Conservation (phyloP, 2,888 invertebrate genomes). For the Lasioglossum calceatum region DNA sequence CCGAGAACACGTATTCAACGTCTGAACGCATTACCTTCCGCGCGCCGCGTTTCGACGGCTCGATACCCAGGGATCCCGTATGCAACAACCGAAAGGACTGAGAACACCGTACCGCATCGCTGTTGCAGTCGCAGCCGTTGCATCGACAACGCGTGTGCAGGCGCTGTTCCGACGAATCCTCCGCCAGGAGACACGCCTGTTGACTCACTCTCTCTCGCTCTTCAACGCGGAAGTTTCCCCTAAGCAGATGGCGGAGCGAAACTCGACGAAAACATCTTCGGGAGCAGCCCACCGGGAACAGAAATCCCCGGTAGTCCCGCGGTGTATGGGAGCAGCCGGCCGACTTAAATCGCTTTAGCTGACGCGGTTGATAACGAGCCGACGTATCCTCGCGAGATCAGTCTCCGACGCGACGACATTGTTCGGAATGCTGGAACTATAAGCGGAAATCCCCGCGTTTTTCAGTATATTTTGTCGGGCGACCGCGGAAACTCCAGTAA, state of each 20-base stretch:
- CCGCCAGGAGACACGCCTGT: conserved; percentile 3
- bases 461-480: too few relatives aligned
- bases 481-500: too few relatives aligned
- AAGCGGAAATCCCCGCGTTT: not conserved
- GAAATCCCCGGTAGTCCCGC: conserved; percentile 9
- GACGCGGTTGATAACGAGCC: conserved; percentile 29
- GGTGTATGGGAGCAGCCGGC: conserved; percentile 15
- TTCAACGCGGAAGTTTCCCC: not conserved
- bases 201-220: not conserved
- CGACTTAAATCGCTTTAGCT: conserved; percentile 41
- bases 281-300: conserved; percentile 5
- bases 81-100: conserved; percentile 13
- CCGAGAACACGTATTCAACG: conserved; percentile 12
- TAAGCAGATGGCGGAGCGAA: conserved; percentile 14
- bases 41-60: conserved; percentile 11
- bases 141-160: not conserved
- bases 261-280: conserved; percentile 29
- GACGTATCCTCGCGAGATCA: conserved; percentile 19
- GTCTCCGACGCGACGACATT: not conserved
- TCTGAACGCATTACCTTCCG: conserved; percentile 10
- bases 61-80: not conserved
- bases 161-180: not conserved
- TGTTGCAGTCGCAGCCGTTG: not conserved
- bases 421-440: not conserved
- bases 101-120: not conserved